Base-by-base conservation (phyloP, 2,113 vertebrate genomes). In the Lagopus muta region DNA sequence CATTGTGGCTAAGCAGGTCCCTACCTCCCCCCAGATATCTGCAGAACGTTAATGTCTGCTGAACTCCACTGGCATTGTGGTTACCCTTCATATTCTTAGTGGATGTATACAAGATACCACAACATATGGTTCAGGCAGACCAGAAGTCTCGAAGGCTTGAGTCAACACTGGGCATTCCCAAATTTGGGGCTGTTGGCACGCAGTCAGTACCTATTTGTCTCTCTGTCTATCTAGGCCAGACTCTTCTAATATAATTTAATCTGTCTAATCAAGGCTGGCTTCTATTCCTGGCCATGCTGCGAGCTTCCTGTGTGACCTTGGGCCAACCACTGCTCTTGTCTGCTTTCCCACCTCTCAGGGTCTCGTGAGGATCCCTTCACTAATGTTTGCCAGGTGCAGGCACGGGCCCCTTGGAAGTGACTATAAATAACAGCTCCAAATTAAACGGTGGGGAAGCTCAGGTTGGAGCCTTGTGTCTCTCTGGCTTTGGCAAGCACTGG, bases 381-480 rank as follows among this genome's bases (percentile, higher is more conserved):
- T 83, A 47, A 67, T 81, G 89, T 89, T 95, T 95, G 82, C 92
- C 89, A 81, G 76, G 87, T 96, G 90, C 82, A 86, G 70, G 48
- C 79, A 15, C 34, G 54, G 89, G 83, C 79, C 89, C 93, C 45
- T 32, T 93, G 93, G 92, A 95, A 95, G 89, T 60, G 43, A 69
- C 79, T 96, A 28, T 94, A 94, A 94, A 96, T 87, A 96, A 89
- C 82, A 86, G 65, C 87, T 95, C 84, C 82, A 93, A 93, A 94
- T 92, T 81, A 95, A 96, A 88, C 40, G 12, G 50, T n/a, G 73
- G 69, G 42, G 67, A 88, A 86, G 89, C 83, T 93, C 71, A 75
- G 62, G 72, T 92, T 73, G 67, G 77, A 89, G 67, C 60, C 69
- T 60, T 36, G 54, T 7, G 1, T 72, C 32, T 78, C 43, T 60